Evolutionary conservation across 2,797 vertebrate genomes (phyloP), one percentile per base, ranked within the genome.

Genomic region (Dermochelys coriacea): DNA sequence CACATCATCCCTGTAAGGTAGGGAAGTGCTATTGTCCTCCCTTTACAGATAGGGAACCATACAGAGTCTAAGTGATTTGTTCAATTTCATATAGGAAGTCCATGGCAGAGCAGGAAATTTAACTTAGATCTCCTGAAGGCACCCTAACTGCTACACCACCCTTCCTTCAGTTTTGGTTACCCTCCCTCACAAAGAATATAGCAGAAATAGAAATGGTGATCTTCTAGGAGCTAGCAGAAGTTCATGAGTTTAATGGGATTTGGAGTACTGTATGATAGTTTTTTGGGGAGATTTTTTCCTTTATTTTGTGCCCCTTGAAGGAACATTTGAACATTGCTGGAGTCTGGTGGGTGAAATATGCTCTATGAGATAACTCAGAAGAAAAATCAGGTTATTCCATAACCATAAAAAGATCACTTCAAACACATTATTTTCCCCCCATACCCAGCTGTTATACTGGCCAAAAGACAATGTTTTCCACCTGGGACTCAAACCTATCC

Each of bases 261-360:
- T 41, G 1, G 19, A 10, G 12, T 81, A 81, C 55, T n/a, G n/a
- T 29, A 79, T 31, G 7, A 41, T 31, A 55, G 86, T 0, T 0
- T 87, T 83, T 83, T 83, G 74, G 41, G 5, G 37, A 85, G 82
- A 59, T 41, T 8, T 85, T 71, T 59, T 93, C 52, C 10, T 89
- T 21, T 81, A 50, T 1, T 8, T 51, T 85, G 85, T 19, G 51
- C 12, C 6, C 3, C 27, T 31, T 11, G 4, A 55, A 71, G 87
- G 61, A 85, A 49, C 52, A 82, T 80, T 84, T 68, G 3, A 4
- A 82, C 1, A 11, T 47, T 88, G 80, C 59, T 61, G 54, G 78
- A 31, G 41, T 4, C 3, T 6, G 34, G 57, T 47, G 81, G 77
- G 80, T 77, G 77, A 87, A 91, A 74, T 25, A 29, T 75, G 45